Percentiles rank a stretch among this genome's conserved stretches.
Evolutionary conservation across 2,888 invertebrate species (phyloP).

Genomic region (Philhelius pedissequus): DNA sequence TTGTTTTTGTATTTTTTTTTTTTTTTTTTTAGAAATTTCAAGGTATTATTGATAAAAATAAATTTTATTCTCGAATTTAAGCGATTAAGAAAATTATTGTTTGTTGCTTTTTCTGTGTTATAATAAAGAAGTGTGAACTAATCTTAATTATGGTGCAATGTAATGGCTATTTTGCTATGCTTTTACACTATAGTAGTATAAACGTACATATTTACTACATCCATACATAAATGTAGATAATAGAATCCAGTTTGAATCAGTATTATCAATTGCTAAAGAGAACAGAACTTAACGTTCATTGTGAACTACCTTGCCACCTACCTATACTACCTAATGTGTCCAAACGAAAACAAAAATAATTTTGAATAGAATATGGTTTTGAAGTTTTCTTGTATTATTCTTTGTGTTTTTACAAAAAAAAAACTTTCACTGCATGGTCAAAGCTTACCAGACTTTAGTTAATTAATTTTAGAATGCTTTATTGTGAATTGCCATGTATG

Average conservation of each 20-base stretch:
- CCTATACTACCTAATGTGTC: too few species aligned
- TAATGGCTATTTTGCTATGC: neutral
- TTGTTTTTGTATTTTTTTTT: too few species aligned
- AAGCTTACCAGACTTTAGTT: too few species aligned
- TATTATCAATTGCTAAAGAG: neutral
- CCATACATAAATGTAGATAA: neutral
- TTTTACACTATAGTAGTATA: neutral
- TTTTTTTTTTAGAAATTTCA: slow-evolving; percentile 23
- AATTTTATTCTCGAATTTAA: slow-evolving; percentile 38
- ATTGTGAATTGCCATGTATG: too few species aligned
- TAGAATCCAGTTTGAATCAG: neutral
- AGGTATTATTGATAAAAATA: slow-evolving; percentile 60
- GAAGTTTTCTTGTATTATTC: too few species aligned
- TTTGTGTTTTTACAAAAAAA: too few species aligned
- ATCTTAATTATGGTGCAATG: neutral
- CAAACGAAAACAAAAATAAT: too few species aligned
- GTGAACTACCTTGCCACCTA: too few species aligned
- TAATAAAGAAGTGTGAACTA: neutral
- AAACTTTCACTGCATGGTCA: too few species aligned
- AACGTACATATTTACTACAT: neutral
- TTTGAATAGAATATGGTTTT: too few species aligned
- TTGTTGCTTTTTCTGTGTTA: neutral
- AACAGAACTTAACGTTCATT: too few species aligned
- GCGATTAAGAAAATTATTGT: slow-evolving; percentile 15
- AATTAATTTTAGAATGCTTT: too few species aligned